Percentiles rank a stretch among this genome's conserved stretches.
These are phyloP conservation scores for Xyrauchen texanus DNA, from an alignment of 2,113 vertebrate genomes.

Conservation along the genomic window DNA sequence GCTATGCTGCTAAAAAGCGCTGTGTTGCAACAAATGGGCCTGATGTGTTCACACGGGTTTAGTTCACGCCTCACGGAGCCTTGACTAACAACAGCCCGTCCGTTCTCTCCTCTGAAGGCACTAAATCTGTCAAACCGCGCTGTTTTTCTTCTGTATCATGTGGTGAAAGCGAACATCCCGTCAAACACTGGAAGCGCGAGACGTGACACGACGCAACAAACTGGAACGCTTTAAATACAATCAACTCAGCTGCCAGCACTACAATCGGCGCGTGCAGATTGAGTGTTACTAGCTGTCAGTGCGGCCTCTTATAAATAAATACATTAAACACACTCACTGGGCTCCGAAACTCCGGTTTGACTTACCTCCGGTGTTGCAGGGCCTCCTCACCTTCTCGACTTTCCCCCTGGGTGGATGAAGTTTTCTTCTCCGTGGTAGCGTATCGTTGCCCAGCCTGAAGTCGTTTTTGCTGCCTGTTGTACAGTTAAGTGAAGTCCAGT, in stretches of 20 bases:
- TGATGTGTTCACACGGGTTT: background rate
- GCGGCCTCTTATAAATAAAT: slow-evolving; percentile 30
- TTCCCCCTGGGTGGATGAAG: slow-evolving; percentile 53
- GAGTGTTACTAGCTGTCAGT: slow-evolving; percentile 7
- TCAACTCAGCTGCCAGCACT: background rate
- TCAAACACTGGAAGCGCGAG: background rate
- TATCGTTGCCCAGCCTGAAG: slow-evolving; percentile 66
- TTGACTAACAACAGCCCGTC: background rate
- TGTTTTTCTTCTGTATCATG: background rate
- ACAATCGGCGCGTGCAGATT: background rate
- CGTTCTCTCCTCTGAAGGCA: background rate
- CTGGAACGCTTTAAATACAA: background rate
- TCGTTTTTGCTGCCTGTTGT: slow-evolving; percentile 36
- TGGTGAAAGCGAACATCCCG: too few species aligned
- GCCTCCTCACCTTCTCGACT: slow-evolving; percentile 46
- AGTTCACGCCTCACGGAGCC: background rate
- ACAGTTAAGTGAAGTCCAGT: slow-evolving; percentile 11
- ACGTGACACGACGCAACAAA: background rate
- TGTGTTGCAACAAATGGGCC: background rate
- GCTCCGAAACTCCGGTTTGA: slow-evolving; percentile 22
- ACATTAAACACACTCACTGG: background rate
- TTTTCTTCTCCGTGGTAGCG: slow-evolving; percentile 62
- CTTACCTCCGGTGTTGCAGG: slow-evolving; percentile 66
- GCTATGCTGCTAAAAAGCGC: slow-evolving; percentile 3
- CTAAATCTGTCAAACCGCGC: background rate